These are phyloP conservation scores for Pithys albifrons DNA, from an alignment of 2,113 vertebrate species.

Conservation along the genomic window DNA sequence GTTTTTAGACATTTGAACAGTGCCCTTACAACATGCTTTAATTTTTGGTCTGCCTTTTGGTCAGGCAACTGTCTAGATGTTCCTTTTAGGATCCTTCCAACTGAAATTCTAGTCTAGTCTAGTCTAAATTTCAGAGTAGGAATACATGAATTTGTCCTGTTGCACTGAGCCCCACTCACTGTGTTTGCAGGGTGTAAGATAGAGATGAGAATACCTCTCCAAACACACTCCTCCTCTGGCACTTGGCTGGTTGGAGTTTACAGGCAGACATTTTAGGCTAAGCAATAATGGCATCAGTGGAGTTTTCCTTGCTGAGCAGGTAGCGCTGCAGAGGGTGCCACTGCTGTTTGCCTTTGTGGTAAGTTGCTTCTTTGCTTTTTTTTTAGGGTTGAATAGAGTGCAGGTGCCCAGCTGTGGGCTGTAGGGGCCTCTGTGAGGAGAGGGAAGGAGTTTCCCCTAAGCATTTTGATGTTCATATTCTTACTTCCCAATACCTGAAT, in stretches of 20 bases:
- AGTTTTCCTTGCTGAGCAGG: background rate
- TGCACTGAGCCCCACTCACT: fast-evolving
- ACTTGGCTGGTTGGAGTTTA: background rate
- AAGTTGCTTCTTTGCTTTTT: background rate
- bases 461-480: background rate
- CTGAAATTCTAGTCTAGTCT: background rate
- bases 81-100: background rate
- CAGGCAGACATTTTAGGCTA: fast-evolving
- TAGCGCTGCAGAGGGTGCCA: background rate
- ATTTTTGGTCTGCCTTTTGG: background rate
- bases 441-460: background rate
- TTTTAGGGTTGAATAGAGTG: background rate
- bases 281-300: background rate
- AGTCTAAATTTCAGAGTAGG: background rate
- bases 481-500: background rate
- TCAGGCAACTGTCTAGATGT: background rate
- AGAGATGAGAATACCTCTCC: background rate
- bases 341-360: background rate
- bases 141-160: background rate
- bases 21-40: background rate
- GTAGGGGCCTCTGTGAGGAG: background rate
- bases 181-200: background rate
- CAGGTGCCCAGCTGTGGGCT: background rate
- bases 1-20: background rate
- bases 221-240: background rate